Conservation (phyloP, 2,797 vertebrate genomes). For the Lacerta viridis region DNA sequence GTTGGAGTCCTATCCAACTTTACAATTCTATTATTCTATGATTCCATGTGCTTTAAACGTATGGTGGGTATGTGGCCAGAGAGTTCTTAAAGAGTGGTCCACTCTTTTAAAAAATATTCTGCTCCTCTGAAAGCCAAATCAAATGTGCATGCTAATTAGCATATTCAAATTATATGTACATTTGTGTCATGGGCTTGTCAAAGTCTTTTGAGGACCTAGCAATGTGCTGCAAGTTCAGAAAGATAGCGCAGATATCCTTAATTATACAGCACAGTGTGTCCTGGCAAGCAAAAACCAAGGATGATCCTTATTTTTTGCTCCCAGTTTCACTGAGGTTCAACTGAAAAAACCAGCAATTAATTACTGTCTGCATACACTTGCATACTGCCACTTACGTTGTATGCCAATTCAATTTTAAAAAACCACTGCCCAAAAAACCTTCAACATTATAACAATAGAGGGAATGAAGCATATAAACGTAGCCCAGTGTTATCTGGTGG, state of each 20-base stretch:
- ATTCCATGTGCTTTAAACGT: no score
- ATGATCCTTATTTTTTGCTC: slow-evolving; percentile 68
- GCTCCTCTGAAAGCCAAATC: no score
- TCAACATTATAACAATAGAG: slow-evolving; percentile 60
- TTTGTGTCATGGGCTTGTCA: no score
- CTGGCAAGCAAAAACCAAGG: slow-evolving; percentile 59
- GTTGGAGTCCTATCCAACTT: no score
- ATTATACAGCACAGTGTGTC: slow-evolving; percentile 45
- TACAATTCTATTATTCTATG: no score
- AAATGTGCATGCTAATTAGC: no score
- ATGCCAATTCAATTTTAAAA: slow-evolving; percentile 52
- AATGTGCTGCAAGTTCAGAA: slow-evolving; percentile 61
- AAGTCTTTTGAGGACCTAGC: no score
- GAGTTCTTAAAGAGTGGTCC: no score
- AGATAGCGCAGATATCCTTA: slow-evolving; percentile 69
- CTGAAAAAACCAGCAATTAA: slow-evolving; percentile 68
- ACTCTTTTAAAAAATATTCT: no score
- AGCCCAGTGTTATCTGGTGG: slow-evolving; percentile 18
- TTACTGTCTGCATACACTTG: slow-evolving; percentile 70
- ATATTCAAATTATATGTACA: no score
- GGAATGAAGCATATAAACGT: slow-evolving; percentile 53
- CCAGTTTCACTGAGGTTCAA: slow-evolving; percentile 69
- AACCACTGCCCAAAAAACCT: slow-evolving; percentile 40
- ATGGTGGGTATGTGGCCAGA: no score
- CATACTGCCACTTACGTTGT: slow-evolving; percentile 38